Conservation (phyloP, 2,888 invertebrate species). For the Phorcus lineatus region DNA sequence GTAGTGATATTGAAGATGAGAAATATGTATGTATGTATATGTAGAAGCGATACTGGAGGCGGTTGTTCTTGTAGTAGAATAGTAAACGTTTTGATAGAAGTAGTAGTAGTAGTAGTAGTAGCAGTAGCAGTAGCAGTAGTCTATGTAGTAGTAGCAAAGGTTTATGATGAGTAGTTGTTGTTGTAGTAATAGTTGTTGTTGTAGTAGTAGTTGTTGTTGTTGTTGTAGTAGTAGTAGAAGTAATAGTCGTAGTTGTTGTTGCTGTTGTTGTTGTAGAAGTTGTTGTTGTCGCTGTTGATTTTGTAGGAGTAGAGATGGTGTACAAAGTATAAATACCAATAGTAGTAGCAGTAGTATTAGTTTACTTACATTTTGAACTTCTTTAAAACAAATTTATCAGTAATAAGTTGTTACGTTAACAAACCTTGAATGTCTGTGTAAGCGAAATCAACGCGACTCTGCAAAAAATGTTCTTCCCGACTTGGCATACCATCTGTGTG, state of each 20-base stretch:
- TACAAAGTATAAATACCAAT: not conserved
- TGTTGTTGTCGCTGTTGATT: not conserved
- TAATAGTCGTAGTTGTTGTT: constrained; percentile 21
- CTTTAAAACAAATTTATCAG: too few species aligned
- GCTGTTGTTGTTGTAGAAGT: not conserved
- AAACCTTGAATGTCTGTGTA: too few species aligned
- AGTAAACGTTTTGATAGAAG: constrained; percentile 23
- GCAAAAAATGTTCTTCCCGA: too few species aligned
- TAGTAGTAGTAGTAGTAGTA: constrained; percentile 29
- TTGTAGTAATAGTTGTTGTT: constrained; percentile 22
- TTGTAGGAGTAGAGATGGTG: not conserved
- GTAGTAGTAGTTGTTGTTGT: constrained; percentile 29
- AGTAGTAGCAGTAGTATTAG: not conserved
- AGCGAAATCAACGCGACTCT: too few species aligned
- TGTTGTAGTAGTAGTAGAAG: constrained; percentile 34
- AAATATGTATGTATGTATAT: not conserved
- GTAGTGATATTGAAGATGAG: not conserved
- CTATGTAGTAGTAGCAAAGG: constrained; percentile 21
- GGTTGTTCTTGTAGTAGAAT: constrained; percentile 21
- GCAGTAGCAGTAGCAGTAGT: constrained; percentile 24
- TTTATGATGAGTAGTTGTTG: not conserved
- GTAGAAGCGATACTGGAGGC: constrained; percentile 22
- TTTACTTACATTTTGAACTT: too few species aligned
- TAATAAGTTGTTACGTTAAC: too few species aligned
- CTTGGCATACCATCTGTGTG: too few species aligned